A percentile compares a stretch with the other conserved stretches of the same genome.
Evolutionary conservation across 2,797 vertebrate genomes (phyloP).

Genomic region (Alca torda): DNA sequence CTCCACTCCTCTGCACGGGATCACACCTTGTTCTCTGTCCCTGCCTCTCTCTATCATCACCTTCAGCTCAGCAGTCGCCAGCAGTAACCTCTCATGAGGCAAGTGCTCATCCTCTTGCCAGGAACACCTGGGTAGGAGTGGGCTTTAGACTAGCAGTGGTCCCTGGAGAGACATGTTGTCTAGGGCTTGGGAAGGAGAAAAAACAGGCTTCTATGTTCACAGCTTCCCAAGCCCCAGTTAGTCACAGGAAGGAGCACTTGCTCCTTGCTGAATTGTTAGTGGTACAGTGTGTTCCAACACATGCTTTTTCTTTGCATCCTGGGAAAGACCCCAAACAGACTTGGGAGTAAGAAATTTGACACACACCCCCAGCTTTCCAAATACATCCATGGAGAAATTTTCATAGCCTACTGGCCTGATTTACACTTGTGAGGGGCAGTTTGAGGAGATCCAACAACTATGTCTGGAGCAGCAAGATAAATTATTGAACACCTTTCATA

Average conservation of each 20-base stretch:
- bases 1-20: not conserved
- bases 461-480: not conserved
- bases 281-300: not conserved
- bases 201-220: not conserved
- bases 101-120: not conserved
- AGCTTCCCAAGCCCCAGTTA: not conserved
- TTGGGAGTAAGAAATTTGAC: not conserved
- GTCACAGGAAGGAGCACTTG: not conserved
- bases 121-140: not conserved
- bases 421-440: not conserved
- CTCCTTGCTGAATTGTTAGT: not conserved
- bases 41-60: not conserved
- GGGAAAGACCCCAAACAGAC: not conserved
- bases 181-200: not conserved
- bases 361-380: not conserved
- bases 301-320: not conserved
- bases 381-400: not conserved
- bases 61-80: not conserved
- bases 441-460: not conserved
- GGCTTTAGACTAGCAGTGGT: not conserved
- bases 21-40: not conserved
- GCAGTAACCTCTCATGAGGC: not conserved
- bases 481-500: not conserved
- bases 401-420: constrained; percentile 9
- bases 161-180: not conserved